These are phyloP conservation scores for Alauda arvensis DNA, from an alignment of 2,797 vertebrate species.

Conservation along the genomic window DNA sequence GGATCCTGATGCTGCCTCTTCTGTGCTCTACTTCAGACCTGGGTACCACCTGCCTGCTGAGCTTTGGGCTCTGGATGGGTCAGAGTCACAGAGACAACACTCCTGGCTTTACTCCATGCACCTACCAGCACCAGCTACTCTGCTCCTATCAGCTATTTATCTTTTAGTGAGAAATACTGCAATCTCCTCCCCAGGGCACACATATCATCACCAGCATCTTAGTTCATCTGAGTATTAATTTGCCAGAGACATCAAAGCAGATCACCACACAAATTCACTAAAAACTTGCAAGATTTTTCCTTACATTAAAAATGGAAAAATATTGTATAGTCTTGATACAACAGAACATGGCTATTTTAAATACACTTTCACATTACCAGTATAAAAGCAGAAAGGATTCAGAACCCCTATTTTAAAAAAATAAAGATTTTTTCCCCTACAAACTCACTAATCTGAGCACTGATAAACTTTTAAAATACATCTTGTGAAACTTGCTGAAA, in stretches of 20 bases:
- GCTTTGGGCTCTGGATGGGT: background rate
- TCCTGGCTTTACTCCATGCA: background rate
- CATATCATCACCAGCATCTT: background rate
- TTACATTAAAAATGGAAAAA: background rate
- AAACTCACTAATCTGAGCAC: background rate
- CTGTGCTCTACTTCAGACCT: background rate
- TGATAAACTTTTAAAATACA: conserved; percentile 1
- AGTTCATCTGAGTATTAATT: background rate
- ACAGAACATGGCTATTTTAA: background rate
- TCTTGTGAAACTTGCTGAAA: background rate
- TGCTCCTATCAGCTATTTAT: background rate
- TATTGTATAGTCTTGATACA: background rate
- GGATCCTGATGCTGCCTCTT: background rate
- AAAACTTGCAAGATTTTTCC: background rate
- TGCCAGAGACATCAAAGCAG: background rate
- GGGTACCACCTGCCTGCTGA: background rate
- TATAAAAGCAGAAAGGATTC: background rate
- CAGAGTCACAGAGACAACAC: background rate
- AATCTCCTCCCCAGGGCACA: background rate
- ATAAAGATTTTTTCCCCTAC: background rate
- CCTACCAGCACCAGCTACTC: background rate
- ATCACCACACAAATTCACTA: background rate
- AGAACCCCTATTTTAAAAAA: background rate
- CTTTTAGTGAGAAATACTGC: background rate
- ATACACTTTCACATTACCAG: background rate